phyloP scores from a whole-genome alignment of 2,888 invertebrate species.

The Sussaba pulchella region DNA sequence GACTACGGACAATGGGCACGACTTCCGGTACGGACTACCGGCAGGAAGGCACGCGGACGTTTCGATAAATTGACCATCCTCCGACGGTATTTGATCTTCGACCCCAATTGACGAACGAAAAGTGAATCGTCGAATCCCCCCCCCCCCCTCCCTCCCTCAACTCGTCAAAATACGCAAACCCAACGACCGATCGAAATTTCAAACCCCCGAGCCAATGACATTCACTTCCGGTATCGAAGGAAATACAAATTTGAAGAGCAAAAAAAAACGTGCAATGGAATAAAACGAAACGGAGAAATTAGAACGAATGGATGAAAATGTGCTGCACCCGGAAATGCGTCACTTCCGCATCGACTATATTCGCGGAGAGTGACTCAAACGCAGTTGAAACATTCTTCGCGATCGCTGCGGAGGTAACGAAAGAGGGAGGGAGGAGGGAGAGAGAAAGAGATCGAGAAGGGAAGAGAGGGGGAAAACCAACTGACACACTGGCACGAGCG shows the following conservation, averaged over 20 bases:
- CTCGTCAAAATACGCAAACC: too few relatives aligned
- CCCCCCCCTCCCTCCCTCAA: too few relatives aligned
- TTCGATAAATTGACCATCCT: slow-evolving; percentile 68
- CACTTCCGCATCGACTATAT: slow-evolving; percentile 10
- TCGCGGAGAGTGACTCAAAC: slow-evolving; percentile 22
- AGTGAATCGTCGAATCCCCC: neutral
- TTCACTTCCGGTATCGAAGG: neutral
- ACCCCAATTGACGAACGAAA: slow-evolving; percentile 60
- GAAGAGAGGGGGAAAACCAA: neutral
- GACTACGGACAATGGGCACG: slow-evolving; percentile 67
- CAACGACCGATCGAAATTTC: too few relatives aligned
- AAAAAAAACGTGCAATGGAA: neutral
- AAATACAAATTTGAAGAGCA: neutral
- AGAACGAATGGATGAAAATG: neutral
- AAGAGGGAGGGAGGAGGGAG: neutral
- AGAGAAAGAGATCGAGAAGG: neutral
- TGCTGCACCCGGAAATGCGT: slow-evolving; percentile 10
- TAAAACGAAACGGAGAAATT: slow-evolving; percentile 21
- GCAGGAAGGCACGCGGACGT: slow-evolving; percentile 69
- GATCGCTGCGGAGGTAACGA: slow-evolving; percentile 4
- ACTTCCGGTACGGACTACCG: slow-evolving; percentile 67
- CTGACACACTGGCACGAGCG: slow-evolving; percentile 1
- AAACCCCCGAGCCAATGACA: neutral
- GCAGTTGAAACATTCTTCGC: neutral
- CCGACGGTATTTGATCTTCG: slow-evolving; percentile 64